These are phyloP conservation scores for Chrysomela aeneicollis DNA, from an alignment of 2,888 invertebrate species.

Conservation along the genomic window DNA sequence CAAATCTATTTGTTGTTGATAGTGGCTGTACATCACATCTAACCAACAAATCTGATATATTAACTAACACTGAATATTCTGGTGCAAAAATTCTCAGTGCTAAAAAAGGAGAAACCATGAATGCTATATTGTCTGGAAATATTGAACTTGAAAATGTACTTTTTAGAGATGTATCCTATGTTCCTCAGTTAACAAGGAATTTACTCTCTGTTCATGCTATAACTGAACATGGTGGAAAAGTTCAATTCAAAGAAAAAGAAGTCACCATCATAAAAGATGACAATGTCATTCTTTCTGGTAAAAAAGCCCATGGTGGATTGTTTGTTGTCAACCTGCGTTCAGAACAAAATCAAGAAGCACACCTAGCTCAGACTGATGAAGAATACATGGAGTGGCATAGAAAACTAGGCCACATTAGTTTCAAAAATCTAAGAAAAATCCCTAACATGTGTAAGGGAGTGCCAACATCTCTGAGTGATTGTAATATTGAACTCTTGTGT, in stretches of 20 bases:
- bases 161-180: neutral
- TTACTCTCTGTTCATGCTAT: neutral
- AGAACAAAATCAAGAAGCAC: neutral
- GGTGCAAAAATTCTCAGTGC: too few relatives aligned
- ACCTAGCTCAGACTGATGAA: neutral
- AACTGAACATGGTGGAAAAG: neutral
- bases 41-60: too few relatives aligned
- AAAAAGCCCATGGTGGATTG: neutral
- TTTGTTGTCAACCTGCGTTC: neutral
- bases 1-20: too few relatives aligned
- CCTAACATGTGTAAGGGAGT: neutral
- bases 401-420: conserved; percentile 14
- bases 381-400: conserved; percentile 8
- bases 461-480: neutral
- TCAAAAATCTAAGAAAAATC: conserved; percentile 2
- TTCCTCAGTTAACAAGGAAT: neutral
- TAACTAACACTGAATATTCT: too few relatives aligned
- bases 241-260: neutral
- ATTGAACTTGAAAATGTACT: neutral
- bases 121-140: neutral
- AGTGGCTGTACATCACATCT: too few relatives aligned
- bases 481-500: neutral
- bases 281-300: neutral
- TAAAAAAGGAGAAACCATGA: too few relatives aligned
- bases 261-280: neutral